These are phyloP conservation scores for Oxyteleia sp. DNA, from an alignment of 2,888 invertebrate genomes.

Conservation along the genomic window DNA sequence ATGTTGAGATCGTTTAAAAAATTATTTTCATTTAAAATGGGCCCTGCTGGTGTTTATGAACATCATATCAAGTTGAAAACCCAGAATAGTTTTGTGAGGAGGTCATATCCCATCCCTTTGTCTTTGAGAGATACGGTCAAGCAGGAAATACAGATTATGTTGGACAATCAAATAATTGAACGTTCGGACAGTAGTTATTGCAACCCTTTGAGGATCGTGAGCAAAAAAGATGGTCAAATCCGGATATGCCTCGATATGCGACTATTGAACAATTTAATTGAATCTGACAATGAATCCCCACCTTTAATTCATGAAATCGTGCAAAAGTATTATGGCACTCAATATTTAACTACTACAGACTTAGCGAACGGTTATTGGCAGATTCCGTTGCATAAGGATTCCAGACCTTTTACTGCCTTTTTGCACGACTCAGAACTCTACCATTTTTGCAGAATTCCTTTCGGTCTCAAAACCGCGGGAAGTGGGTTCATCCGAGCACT, in stretches of 20 bases:
- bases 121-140: conserved; percentile 11
- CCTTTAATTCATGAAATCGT: conserved; percentile 72
- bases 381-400: conserved; percentile 42
- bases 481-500: too few species aligned
- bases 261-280: too few species aligned
- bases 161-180: conserved; percentile 76
- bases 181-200: too few species aligned
- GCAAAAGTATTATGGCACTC: conserved; percentile 53
- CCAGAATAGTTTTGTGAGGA: conserved; percentile 66
- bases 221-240: conserved; percentile 75
- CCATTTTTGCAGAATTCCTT: too few species aligned
- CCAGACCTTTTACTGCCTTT: conserved; percentile 66
- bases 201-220: conserved; percentile 70
- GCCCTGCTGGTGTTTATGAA: conserved; percentile 60
- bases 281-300: too few species aligned
- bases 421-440: conserved; percentile 27
- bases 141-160: conserved; percentile 74
- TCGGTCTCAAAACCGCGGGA: too few species aligned
- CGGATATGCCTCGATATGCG: conserved; percentile 80
- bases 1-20: neutral
- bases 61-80: conserved; percentile 77
- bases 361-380: conserved; percentile 76
- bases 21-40: conserved; percentile 37
- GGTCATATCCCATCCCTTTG: conserved; percentile 51
- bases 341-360: conserved; percentile 67